These are phyloP conservation scores for Holothuria leucospilota DNA, from an alignment of 53 echinoderm and acorn worm species.

Conservation along the genomic window DNA sequence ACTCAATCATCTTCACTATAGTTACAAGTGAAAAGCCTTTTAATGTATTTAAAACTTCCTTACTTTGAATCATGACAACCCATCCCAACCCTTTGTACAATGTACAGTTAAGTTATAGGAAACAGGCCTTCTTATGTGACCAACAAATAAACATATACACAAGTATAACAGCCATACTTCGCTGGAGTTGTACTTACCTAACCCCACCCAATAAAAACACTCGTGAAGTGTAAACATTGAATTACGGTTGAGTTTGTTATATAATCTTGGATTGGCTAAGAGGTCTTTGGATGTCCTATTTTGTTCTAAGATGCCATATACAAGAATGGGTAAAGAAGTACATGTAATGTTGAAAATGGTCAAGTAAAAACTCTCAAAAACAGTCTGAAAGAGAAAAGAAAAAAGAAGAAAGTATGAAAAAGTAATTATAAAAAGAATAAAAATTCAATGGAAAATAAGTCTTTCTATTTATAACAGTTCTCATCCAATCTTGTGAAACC, in stretches of 20 bases:
- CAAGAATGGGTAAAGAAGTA: slow-evolving; percentile 84
- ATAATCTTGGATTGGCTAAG: slow-evolving; percentile 67
- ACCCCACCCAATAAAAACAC: slow-evolving; percentile 80
- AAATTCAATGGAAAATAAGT: no score
- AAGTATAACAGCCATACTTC: no score
- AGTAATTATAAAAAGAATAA: background rate
- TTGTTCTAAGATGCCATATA: slow-evolving; percentile 94
- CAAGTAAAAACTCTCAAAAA: slow-evolving; percentile 91
- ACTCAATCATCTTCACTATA: no score
- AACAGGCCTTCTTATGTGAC: no score
- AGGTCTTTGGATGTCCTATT: slow-evolving; percentile 68
- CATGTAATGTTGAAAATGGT: slow-evolving; percentile 97
- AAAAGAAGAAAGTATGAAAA: background rate
- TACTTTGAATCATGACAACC: no score
- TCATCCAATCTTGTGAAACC: no score
- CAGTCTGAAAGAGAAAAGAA: slow-evolving; percentile 63
- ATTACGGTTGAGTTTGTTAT: slow-evolving; percentile 72
- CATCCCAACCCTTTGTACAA: no score
- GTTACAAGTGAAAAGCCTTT: no score
- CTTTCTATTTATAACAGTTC: no score
- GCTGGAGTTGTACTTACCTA: slow-evolving; percentile 70
- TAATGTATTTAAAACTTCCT: no score
- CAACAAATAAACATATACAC: no score
- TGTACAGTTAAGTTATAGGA: no score
- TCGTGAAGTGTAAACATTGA: slow-evolving; percentile 64